These are phyloP conservation scores for Grantiella picta DNA, from an alignment of 2,113 vertebrate species.

Conservation along the genomic window DNA sequence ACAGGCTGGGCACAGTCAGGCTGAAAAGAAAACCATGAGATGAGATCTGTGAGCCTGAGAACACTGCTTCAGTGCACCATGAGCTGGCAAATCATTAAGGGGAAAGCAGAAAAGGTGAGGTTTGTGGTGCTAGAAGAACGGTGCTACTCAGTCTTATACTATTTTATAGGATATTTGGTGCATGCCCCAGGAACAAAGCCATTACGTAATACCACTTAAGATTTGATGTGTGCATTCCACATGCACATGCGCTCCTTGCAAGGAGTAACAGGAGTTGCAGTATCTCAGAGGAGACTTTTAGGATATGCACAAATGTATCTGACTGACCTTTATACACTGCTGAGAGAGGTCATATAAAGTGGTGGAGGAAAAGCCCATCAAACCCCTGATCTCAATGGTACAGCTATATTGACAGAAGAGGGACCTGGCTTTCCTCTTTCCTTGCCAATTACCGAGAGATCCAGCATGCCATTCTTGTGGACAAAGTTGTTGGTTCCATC, in stretches of 20 bases:
- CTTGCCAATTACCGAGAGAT: slow-evolving; percentile 86
- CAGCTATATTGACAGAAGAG: slow-evolving; percentile 42
- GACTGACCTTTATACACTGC: slow-evolving; percentile 36
- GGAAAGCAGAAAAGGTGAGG: not conserved
- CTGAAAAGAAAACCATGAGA: slow-evolving; percentile 17
- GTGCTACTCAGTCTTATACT: not conserved
- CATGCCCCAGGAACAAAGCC: slow-evolving; percentile 24
- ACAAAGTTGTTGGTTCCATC: slow-evolving; percentile 98
- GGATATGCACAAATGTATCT: slow-evolving; percentile 14
- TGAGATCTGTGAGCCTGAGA: slow-evolving; percentile 14
- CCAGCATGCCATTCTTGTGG: slow-evolving; percentile 97
- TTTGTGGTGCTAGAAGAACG: slow-evolving; percentile 22
- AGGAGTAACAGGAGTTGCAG: slow-evolving; percentile 14
- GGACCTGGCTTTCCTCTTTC: slow-evolving; percentile 26
- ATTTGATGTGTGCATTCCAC: slow-evolving; percentile 49
- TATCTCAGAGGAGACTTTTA: slow-evolving; percentile 35
- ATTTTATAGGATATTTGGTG: not conserved
- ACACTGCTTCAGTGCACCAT: not conserved
- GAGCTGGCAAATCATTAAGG: not conserved
- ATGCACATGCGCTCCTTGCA: slow-evolving; percentile 34
- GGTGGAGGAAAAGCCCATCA: slow-evolving; percentile 46
- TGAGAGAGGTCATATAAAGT: slow-evolving; percentile 56
- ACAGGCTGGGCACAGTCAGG: not conserved
- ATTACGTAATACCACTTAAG: not conserved
- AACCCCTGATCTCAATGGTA: slow-evolving; percentile 41